Base-by-base conservation (phyloP, 2,113 vertebrate genomes). In the Salvelinus alpinus region DNA sequence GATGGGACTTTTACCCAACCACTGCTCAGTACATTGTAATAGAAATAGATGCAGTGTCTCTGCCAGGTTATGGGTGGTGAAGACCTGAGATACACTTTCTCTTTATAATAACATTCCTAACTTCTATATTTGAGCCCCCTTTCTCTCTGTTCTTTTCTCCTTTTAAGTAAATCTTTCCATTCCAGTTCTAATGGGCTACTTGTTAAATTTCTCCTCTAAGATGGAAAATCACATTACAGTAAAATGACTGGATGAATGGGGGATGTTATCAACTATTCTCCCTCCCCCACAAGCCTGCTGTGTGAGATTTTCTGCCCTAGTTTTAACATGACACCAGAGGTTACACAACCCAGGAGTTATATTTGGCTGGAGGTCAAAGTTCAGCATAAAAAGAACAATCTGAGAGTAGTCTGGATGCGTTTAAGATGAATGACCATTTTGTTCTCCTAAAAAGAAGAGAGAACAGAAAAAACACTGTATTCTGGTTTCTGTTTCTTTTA, bases 391-490 rank as follows among this genome's bases (percentile, higher is more conserved):
- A 74, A 75, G 1, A 68, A 64, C 48, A 38, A 51, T 60, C 65
- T 6, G 13, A 83, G 68, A 70, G 74, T 4, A 70, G 68, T 66
- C 76, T 81, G 78, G 71, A 77, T 76, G 60, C 75, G 64, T 79
- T 80, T 78, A 78, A 81, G 80, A 78, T 83, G 72, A 86, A 79
- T 79, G 68, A 73, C 9, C 71, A 57, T 65, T 24, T 68, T 71
- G 47, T 78, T 81, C 64, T 64, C 54, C 70, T 76, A 66, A 75
- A 72, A 70, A 24, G 59, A 20, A 79, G 73, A 29, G 29, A 64
- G 8, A 72, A 72, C 31, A 11, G 65, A 71, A 70, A 80, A 44
- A n/a, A 47, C 27, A 59, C 60, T 38, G 25, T 44, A 24, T 68
- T 74, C 67, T 59, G 24, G 57, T 51, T 29, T 24, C 54, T 0